A percentile compares a stretch with the other conserved stretches of the same genome.
phyloP scores from a whole-genome alignment of 2,113 vertebrate genomes.

The Drymodes brunneopygia region DNA sequence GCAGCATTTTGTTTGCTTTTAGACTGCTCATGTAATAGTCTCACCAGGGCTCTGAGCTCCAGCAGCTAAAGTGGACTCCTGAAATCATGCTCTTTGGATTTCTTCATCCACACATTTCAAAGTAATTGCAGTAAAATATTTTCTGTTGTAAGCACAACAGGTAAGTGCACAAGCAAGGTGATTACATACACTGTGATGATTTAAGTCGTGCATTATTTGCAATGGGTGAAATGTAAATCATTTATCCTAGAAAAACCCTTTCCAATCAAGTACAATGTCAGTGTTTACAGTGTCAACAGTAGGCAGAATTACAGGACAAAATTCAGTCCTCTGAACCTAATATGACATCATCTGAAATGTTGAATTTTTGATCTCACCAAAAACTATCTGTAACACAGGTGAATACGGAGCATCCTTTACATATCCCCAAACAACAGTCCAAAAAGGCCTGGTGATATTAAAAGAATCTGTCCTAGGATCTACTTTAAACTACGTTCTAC shows the following conservation, averaged over 20 bases:
- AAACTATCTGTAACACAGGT: neutral
- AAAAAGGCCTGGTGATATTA: neutral
- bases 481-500: neutral
- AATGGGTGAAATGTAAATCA: neutral
- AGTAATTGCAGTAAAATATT: conserved; percentile 25
- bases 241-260: neutral
- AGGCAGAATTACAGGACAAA: neutral
- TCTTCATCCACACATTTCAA: conserved; percentile 13
- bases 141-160: neutral
- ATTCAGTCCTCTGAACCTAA: neutral
- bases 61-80: neutral
- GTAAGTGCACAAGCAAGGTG: neutral
- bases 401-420: neutral
- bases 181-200: neutral
- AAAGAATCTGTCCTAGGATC: neutral
- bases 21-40: neutral
- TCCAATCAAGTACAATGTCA: neutral
- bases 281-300: neutral
- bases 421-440: neutral
- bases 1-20: neutral
- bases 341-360: neutral
- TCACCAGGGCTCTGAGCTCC: neutral
- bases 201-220: neutral
- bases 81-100: conserved; percentile 1
- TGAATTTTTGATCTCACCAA: neutral